Percentiles rank a stretch among this genome's conserved stretches.
Conservation (phyloP, 2,113 vertebrate species). For the Nothoprocta pentlandii region DNA sequence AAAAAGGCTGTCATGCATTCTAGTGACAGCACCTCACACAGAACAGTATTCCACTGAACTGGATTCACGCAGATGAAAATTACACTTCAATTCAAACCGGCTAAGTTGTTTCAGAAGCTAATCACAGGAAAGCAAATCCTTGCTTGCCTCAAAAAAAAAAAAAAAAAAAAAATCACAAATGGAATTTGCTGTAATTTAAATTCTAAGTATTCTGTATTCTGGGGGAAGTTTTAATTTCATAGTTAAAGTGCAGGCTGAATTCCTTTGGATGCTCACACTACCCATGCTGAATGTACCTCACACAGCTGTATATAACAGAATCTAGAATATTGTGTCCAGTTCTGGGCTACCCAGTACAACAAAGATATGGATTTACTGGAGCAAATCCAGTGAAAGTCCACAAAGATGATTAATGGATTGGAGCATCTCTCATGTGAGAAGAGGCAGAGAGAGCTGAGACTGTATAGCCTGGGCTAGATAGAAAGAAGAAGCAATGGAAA, state of each 20-base stretch:
- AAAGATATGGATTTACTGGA: too few species aligned
- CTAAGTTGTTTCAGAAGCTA: not conserved
- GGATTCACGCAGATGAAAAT: not conserved
- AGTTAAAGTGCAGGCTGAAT: not conserved
- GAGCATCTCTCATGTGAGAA: too few species aligned
- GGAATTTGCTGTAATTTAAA: not conserved
- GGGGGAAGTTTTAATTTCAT: not conserved
- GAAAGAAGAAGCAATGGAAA: too few species aligned
- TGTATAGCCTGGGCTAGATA: too few species aligned
- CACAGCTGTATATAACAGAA: not conserved
- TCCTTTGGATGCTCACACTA: not conserved
- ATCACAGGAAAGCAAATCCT: not conserved
- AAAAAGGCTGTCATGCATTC: not conserved
- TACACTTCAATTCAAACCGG: not conserved
- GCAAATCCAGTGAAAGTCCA: too few species aligned
- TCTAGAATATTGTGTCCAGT: too few species aligned
- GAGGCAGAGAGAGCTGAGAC: too few species aligned
- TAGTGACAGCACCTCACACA: not conserved
- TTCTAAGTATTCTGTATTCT: not conserved
- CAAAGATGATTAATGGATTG: too few species aligned
- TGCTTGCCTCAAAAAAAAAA: not conserved
- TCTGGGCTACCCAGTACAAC: too few species aligned
- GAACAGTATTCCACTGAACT: not conserved
- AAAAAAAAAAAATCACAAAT: not conserved
- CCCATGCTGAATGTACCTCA: not conserved